Percentiles rank a stretch among this genome's conserved stretches.
Evolutionary conservation across 2,888 invertebrate species (phyloP).

Genomic region (Micropterix aruncella): DNA sequence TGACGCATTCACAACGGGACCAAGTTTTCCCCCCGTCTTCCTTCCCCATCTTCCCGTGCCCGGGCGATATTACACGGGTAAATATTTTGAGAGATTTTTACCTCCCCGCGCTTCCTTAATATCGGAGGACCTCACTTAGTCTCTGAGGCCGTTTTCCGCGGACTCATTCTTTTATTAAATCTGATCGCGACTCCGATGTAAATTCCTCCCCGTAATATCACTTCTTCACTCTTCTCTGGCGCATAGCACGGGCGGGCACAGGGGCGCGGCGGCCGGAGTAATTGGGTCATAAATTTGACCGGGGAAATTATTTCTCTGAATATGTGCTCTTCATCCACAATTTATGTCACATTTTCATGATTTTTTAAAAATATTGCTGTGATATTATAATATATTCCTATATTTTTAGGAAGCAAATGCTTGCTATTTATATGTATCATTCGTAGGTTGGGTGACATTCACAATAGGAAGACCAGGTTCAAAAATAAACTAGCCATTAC

Average conservation of each 20-base stretch:
- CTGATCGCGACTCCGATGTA: background rate
- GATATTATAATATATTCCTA: background rate
- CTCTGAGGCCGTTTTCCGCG: background rate
- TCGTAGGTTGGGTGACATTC: too few relatives aligned
- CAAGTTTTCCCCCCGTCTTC: background rate
- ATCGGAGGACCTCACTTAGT: background rate
- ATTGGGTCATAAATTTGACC: background rate
- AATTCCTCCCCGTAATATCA: too few relatives aligned
- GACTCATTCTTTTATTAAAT: background rate
- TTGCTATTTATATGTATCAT: too few relatives aligned
- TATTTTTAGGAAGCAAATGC: background rate
- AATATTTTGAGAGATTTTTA: background rate
- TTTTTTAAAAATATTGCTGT: background rate
- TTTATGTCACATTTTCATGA: too few relatives aligned
- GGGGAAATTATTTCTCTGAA: too few relatives aligned
- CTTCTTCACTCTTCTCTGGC: too few relatives aligned
- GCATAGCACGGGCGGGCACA: background rate
- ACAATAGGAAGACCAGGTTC: too few relatives aligned
- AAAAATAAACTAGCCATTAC: too few relatives aligned
- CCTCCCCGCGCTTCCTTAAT: background rate
- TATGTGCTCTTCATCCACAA: too few relatives aligned
- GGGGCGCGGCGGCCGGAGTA: background rate
- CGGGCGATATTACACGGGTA: background rate
- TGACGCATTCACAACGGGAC: background rate
- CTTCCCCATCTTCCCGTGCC: too few relatives aligned